Evolutionary conservation across 2,888 invertebrate genomes (phyloP), one percentile per base, ranked within the genome.

Genomic region (Leucoptera coffeella): DNA sequence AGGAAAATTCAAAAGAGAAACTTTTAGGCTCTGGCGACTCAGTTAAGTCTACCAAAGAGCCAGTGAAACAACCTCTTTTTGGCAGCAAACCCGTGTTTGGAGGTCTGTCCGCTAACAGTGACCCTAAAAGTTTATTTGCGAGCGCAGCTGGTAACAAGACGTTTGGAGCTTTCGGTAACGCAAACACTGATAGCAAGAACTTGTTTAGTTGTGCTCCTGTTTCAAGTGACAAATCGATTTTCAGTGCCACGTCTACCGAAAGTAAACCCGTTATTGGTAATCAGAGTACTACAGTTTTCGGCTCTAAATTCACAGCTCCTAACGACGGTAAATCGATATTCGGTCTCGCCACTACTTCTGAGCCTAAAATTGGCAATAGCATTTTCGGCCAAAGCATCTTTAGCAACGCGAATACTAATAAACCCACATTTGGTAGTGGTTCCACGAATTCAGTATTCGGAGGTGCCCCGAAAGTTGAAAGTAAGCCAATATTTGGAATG

Each of bases 141-240:
- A 21, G 32, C 38, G 15, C 26, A 26, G 12, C 37, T 38, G 6
- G 13, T 11, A 23, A 13, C 13, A 11, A 7, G 10, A 12, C 14
- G 9, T 23, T 23, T n/a, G 3, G 15, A 8, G 4, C 7, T 14
- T 14, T 25, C n/a, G 15, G 19, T 13, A 13, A 12, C 12, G 12
- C 10, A 15, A 13, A 29, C 25, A 14, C 25, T 25, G 20, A 25
- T 12, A 9, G 3, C 15, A 10, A 15, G 21, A 5, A 27, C 19
- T n/a, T 19, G 9, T 12, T 22, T 14, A 14, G 14, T 14, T 14
- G 10, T 23, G 12, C 23, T n/a, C n/a, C 9, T 31, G 51, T 49
- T 29, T 37, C 38, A 15, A 32, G 37, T 25, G 42, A 45, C 33
- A 30, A 49, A 35, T 35, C 46, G 23, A 23, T 37, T 17, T 45